Percentiles rank a stretch among this genome's conserved stretches.
These are phyloP conservation scores for Chelmon rostratus DNA, from an alignment of 2,797 vertebrate genomes.

Conservation along the genomic window DNA sequence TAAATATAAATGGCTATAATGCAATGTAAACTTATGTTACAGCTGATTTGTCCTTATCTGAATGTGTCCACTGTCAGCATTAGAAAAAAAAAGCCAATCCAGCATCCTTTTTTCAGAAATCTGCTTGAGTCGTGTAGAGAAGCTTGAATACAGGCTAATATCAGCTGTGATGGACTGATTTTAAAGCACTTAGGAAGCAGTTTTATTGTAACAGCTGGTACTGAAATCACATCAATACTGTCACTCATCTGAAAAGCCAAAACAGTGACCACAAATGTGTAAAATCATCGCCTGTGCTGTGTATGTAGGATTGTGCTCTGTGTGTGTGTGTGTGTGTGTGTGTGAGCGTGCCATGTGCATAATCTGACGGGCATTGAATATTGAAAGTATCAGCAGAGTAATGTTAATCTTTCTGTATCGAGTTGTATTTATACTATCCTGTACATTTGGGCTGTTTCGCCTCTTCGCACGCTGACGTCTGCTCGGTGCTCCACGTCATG, in stretches of 20 bases:
- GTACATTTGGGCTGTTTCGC: conserved; percentile 50
- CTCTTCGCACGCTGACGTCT: conserved; percentile 65
- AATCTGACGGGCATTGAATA: conserved; percentile 62
- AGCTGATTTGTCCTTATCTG: conserved; percentile 35
- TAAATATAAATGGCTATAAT: conserved; percentile 36
- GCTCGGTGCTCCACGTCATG: conserved; percentile 59
- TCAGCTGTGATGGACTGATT: conserved; percentile 54
- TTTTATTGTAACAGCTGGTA: conserved; percentile 53
- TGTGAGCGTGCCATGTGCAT: conserved; percentile 31
- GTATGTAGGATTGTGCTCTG: conserved; percentile 37
- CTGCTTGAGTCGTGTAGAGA: conserved; percentile 44
- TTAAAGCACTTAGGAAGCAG: conserved; percentile 79
- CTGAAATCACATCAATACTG: conserved; percentile 48
- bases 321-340: conserved; percentile 27
- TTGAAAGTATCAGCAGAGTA: conserved; percentile 48
- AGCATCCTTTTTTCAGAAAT: conserved; percentile 35
- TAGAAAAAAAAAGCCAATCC: conserved; percentile 6
- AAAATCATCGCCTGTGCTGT: conserved; percentile 44
- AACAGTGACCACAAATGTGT: conserved; percentile 61
- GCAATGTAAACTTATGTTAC: conserved; percentile 25
- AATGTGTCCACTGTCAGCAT: conserved; percentile 18
- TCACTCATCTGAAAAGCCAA: conserved; percentile 61
- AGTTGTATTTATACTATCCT: conserved; percentile 79
- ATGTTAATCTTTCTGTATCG: conserved; percentile 68
- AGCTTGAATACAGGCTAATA: conserved; percentile 46